Base-by-base conservation (phyloP, 2,797 vertebrate genomes). In the Apodemus agrarius region DNA sequence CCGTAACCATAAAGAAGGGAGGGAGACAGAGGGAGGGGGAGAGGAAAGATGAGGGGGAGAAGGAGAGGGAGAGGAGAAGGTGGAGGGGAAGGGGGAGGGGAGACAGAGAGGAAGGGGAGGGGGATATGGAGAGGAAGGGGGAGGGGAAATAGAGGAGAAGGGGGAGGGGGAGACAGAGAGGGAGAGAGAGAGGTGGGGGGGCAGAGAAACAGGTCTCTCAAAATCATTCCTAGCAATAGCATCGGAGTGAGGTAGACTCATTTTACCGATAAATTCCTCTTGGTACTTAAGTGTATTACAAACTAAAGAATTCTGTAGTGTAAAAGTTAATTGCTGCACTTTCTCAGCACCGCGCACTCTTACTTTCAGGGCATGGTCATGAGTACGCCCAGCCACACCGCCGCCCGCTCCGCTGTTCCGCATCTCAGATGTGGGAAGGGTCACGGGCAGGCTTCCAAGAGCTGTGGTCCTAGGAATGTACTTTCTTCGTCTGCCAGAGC, bases 361-460 rank as follows among this genome's bases (percentile, higher is more conserved):
- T 49, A 26, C 46, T 81, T 75, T 46, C 5, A 11, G 31, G 22
- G 65, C 0, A 1, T n/a, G 61, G 7, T 6, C n/a, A 8, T 6
- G 14, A 61, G 49, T 16, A 21, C 13, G 10, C 52, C 57, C 26
- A 9, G 49, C 37, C 11, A 7, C n/a, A 34, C 21, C 2, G 8
- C 61, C 31, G 61, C 12, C 22, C 6, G 1, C 0, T 0, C 3
- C 34, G 19, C 14, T 16, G 0, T 46, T 52, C 81, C 9, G 8
- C 57, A 8, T 54, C 72, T n/a, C 29, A 75, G 19, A 89, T 14
- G 65, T 87, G 90, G 16, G 40, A 74, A 14, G 61, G 19, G 31
- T 29, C 57, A 12, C 54, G 69, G 84, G 24, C 49, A 0, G 19
- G 54, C 40, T 52, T 49, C 78, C 85, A 81, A 76, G 63, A 40